Conservation (phyloP, 2,888 invertebrate genomes). For the Platypus cylindrus region DNA sequence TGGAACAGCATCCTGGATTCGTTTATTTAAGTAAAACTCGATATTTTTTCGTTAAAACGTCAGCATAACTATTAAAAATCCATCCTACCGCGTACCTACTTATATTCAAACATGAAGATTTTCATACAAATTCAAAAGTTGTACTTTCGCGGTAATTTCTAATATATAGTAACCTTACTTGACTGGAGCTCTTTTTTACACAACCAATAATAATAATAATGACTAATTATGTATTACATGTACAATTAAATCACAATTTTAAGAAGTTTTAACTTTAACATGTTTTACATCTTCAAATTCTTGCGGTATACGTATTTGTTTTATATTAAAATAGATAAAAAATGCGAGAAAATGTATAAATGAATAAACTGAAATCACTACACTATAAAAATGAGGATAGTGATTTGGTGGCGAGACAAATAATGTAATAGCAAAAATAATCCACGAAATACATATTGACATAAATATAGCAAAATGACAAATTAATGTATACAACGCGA, state of each 20-base stretch:
- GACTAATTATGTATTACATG: too few relatives aligned
- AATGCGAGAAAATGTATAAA: conserved; percentile 71
- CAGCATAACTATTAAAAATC: too few relatives aligned
- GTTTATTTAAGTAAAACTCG: too few relatives aligned
- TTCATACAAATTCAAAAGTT: too few relatives aligned
- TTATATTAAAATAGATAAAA: conserved; percentile 60
- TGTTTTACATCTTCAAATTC: conserved; percentile 26
- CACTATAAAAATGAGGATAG: conserved; percentile 72
- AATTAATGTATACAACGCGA: conserved; percentile 21
- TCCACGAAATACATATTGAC: conserved; percentile 50
- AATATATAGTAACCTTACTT: too few relatives aligned
- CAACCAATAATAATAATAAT: too few relatives aligned
- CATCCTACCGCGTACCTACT: too few relatives aligned
- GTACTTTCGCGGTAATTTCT: too few relatives aligned
- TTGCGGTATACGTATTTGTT: conserved; percentile 45
- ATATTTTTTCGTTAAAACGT: too few relatives aligned
- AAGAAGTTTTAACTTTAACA: conserved; percentile 23
- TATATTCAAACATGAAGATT: too few relatives aligned
- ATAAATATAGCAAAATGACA: conserved; percentile 28
- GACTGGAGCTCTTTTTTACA: too few relatives aligned
- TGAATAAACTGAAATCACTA: conserved; percentile 69
- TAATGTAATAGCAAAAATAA: conserved; percentile 44
- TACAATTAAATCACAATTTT: conserved; percentile 2
- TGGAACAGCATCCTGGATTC: too few relatives aligned
- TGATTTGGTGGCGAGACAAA: conserved; percentile 52